These are phyloP conservation scores for Myathropa florea DNA, from an alignment of 2,888 invertebrate species.

Conservation along the genomic window DNA sequence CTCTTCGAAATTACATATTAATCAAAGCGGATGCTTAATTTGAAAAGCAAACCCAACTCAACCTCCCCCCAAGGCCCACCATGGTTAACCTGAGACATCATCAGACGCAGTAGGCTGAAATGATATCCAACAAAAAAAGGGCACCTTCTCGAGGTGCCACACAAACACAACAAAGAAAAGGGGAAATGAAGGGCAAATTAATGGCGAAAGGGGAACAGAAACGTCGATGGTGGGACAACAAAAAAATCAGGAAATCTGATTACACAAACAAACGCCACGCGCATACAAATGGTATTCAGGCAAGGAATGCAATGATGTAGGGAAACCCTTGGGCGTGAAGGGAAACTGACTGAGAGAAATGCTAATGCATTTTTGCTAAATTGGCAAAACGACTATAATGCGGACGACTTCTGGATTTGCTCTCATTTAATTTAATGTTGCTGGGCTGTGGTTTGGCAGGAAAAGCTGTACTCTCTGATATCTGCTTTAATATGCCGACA, in stretches of 20 bases:
- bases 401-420: constrained; percentile 8
- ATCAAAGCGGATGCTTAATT: constrained; percentile 22
- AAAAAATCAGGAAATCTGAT: constrained; percentile 5
- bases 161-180: background rate
- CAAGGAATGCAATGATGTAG: constrained; percentile 1
- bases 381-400: constrained; percentile 6
- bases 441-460: background rate
- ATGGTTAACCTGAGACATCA: background rate
- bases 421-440: constrained; percentile 31
- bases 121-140: background rate
- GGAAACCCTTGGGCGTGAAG: background rate
- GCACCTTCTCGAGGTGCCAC: background rate
- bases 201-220: background rate
- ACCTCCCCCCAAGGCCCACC: background rate
- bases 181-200: background rate
- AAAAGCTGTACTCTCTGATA: background rate
- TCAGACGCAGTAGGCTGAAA: background rate
- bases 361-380: constrained; percentile 10
- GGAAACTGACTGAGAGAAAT: background rate
- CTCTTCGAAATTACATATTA: constrained; percentile 21
- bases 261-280: constrained; percentile 11
- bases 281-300: constrained; percentile 1
- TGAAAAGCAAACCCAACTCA: background rate
- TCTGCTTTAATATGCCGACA: constrained; percentile 20
- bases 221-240: background rate